Conservation (phyloP, 2,797 vertebrate species). For the Salarias fasciatus region DNA sequence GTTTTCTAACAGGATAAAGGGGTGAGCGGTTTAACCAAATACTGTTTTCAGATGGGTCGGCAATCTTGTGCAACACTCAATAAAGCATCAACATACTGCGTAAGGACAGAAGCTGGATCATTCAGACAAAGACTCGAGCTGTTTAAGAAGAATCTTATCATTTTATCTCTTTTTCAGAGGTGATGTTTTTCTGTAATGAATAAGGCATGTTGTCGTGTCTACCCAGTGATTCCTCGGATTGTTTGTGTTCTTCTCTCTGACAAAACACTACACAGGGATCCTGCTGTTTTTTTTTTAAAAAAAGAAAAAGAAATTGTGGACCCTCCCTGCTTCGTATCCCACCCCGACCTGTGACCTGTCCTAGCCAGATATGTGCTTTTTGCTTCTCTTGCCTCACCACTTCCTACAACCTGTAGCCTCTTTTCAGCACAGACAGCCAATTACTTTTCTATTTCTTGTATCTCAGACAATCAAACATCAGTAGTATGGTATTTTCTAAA, state of each 20-base stretch:
- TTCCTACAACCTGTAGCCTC: conserved; percentile 71
- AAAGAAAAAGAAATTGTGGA: conserved; percentile 15
- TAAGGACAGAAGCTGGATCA: conserved; percentile 61
- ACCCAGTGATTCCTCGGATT: conserved; percentile 62
- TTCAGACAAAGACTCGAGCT: conserved; percentile 57
- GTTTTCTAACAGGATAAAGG: conserved; percentile 38
- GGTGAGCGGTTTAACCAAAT: conserved; percentile 72
- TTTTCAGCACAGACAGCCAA: conserved; percentile 66
- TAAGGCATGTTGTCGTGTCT: conserved; percentile 73
- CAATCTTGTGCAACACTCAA: conserved; percentile 53
- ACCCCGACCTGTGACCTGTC: conserved; percentile 49
- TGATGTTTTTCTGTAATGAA: conserved; percentile 63
- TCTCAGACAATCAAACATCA: conserved; percentile 80
- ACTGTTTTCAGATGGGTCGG: conserved; percentile 64
- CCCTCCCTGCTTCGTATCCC: conserved; percentile 44
- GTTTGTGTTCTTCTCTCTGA: conserved; percentile 54
- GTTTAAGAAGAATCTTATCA: conserved; percentile 44
- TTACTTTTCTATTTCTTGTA: conserved; percentile 69
- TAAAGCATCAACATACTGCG: conserved; percentile 51
- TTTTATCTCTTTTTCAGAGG: conserved; percentile 62
- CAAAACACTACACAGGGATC: conserved; percentile 80
- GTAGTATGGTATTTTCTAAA: conserved; percentile 70
- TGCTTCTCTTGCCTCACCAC: conserved; percentile 60
- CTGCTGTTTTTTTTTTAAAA: conserved; percentile 15
- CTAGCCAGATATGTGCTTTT: conserved; percentile 54